Evolutionary conservation across 2,113 vertebrate species (phyloP).

Genomic region (Egretta garzetta): DNA sequence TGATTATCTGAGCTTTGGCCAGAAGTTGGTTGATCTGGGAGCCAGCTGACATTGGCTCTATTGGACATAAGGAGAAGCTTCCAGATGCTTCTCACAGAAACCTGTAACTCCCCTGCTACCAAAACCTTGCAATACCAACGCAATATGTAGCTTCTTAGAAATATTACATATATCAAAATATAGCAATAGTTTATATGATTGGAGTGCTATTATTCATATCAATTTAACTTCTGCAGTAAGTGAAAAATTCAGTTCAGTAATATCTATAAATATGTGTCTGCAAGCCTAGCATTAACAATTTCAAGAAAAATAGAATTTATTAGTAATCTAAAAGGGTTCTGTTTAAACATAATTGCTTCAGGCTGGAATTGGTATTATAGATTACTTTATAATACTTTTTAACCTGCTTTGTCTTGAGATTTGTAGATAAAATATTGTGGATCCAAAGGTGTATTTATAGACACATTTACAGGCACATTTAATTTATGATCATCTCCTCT

Average conservation of each 20-base stretch:
- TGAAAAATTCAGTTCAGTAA: background rate
- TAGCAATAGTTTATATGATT: background rate
- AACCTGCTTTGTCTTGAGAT: background rate
- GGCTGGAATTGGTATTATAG: background rate
- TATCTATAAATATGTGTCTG: background rate
- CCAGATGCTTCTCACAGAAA: background rate
- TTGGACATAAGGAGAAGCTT: background rate
- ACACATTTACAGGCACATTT: background rate
- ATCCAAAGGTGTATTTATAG: background rate
- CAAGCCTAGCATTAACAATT: background rate
- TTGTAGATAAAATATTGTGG: background rate
- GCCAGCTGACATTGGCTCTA: background rate
- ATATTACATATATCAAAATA: background rate
- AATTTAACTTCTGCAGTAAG: background rate
- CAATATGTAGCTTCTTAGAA: background rate
- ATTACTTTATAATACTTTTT: background rate
- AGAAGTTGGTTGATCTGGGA: accelerated
- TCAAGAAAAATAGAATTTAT: background rate
- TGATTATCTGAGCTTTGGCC: background rate
- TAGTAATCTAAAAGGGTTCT: background rate
- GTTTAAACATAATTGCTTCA: background rate
- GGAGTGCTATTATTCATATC: background rate
- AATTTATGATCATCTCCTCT: background rate
- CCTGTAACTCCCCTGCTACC: too few species aligned
- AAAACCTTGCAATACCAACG: background rate